phyloP scores from a whole-genome alignment of 1,140 invertebrate genomes.

The Lepidotrigona ventralis region DNA sequence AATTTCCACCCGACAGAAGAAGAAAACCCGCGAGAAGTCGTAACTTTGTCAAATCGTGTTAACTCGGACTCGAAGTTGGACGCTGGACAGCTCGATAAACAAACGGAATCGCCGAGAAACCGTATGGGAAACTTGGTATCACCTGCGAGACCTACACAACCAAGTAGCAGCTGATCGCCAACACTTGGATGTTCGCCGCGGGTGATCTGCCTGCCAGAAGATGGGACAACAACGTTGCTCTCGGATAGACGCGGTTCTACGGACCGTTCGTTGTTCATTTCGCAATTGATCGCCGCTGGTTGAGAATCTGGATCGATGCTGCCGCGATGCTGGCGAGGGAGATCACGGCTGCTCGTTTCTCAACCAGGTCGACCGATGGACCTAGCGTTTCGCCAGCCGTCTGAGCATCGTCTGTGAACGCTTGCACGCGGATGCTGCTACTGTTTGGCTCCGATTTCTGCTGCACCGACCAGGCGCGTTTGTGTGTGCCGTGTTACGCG shows the following conservation, averaged over 20 bases:
- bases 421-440: slow-evolving; percentile 36
- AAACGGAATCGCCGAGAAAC: neutral
- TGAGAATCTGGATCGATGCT: slow-evolving; percentile 3
- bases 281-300: slow-evolving; percentile 5
- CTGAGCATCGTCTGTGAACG: neutral
- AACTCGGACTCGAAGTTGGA: neutral
- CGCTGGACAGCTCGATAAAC: neutral
- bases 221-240: neutral
- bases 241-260: too few relatives aligned
- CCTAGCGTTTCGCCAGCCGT: neutral
- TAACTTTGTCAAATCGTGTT: neutral
- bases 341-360: neutral
- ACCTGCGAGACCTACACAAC: neutral
- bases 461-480: slow-evolving; percentile 13
- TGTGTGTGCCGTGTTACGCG: slow-evolving; percentile 22
- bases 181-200: too few relatives aligned
- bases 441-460: slow-evolving; percentile 29
- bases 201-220: neutral
- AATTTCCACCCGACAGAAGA: too few relatives aligned
- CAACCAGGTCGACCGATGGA: neutral
- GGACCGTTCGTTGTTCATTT: too few relatives aligned
- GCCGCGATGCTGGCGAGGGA: neutral
- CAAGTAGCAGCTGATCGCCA: slow-evolving; percentile 11
- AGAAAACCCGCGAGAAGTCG: neutral
- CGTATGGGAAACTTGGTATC: slow-evolving; percentile 16